A percentile compares a stretch with the other conserved stretches of the same genome.
These are phyloP conservation scores for Arrhamphus sclerolepis DNA, from an alignment of 2,797 vertebrate genomes.

Conservation along the genomic window DNA sequence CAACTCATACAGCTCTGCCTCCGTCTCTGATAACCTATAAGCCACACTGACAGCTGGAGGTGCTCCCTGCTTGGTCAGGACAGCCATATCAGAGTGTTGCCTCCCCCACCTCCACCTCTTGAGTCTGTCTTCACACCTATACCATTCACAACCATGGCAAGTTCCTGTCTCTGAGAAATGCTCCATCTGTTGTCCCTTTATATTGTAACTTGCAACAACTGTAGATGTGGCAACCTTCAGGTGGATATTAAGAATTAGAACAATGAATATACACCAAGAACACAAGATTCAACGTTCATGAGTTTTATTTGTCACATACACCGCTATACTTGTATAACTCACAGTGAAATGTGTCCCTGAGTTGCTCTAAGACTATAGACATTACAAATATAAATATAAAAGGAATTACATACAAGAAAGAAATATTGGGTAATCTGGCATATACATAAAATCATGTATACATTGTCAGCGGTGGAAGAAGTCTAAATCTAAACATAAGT, in stretches of 20 bases:
- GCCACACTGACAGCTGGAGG: conserved; percentile 52
- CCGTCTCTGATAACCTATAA: conserved; percentile 39
- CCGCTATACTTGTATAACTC: no score
- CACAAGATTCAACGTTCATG: no score
- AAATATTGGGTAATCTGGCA: no score
- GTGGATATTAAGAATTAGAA: conserved; percentile 31
- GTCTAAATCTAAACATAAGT: no score
- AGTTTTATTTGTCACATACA: no score
- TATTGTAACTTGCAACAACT: conserved; percentile 50
- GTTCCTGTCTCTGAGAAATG: conserved; percentile 60
- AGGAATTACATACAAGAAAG: no score
- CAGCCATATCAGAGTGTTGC: conserved; percentile 37
- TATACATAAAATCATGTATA: no score
- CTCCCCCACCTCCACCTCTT: conserved; percentile 49
- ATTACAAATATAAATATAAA: no score
- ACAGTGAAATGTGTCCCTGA: no score
- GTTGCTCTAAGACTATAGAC: no score
- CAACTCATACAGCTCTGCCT: conserved; percentile 5
- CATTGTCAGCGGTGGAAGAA: no score
- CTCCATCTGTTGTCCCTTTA: conserved; percentile 74
- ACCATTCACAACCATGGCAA: conserved; percentile 58
- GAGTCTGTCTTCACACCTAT: conserved; percentile 69
- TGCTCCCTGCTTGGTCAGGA: conserved; percentile 33
- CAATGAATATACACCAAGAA: conserved; percentile 10
- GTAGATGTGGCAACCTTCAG: conserved; percentile 54